phyloP scores from a whole-genome alignment of 2,888 invertebrate species.

The Podabrus alpinus region DNA sequence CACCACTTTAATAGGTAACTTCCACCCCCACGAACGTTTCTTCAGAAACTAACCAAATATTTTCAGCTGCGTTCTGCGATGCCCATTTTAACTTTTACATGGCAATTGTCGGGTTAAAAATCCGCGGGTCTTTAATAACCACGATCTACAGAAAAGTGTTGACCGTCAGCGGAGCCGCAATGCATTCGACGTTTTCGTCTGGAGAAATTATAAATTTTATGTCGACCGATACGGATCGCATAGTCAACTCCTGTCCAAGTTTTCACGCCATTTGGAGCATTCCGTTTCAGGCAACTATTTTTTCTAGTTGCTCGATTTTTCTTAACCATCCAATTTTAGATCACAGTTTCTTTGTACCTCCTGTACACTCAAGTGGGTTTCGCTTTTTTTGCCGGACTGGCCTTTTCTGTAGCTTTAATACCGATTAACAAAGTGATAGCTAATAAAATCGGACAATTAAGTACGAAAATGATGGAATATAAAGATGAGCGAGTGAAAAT shows the following conservation, averaged over 20 bases:
- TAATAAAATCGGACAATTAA: conserved; percentile 82
- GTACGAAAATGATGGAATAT: conserved; percentile 84
- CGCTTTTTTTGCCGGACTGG: conserved; percentile 88
- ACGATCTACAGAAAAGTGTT: conserved; percentile 77
- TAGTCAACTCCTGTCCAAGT: conserved; percentile 93
- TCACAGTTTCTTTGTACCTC: conserved; percentile 79
- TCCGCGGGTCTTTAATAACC: conserved; percentile 83
- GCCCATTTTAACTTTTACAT: conserved; percentile 90
- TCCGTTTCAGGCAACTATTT: conserved; percentile 76
- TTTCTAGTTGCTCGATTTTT: conserved; percentile 61
- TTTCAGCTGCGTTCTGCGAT: conserved; percentile 74
- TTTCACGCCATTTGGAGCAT: conserved; percentile 98
- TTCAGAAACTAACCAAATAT: background rate
- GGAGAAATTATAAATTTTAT: conserved; percentile 96
- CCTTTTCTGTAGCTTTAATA: conserved; percentile 84
- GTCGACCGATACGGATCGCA: conserved; percentile 94
- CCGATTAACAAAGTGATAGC: conserved; percentile 92
- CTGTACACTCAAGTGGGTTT: conserved; percentile 87
- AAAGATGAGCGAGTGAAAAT: conserved; percentile 90
- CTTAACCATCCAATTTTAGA: conserved; percentile 62
- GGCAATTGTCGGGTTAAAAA: conserved; percentile 81
- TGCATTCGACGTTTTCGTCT: conserved; percentile 59
- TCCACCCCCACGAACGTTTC: background rate
- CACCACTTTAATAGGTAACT: conserved; percentile 69
- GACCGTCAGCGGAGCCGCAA: conserved; percentile 49